These are phyloP conservation scores for Amyelois transitella DNA, from an alignment of 1,140 invertebrate species.

Conservation along the genomic window DNA sequence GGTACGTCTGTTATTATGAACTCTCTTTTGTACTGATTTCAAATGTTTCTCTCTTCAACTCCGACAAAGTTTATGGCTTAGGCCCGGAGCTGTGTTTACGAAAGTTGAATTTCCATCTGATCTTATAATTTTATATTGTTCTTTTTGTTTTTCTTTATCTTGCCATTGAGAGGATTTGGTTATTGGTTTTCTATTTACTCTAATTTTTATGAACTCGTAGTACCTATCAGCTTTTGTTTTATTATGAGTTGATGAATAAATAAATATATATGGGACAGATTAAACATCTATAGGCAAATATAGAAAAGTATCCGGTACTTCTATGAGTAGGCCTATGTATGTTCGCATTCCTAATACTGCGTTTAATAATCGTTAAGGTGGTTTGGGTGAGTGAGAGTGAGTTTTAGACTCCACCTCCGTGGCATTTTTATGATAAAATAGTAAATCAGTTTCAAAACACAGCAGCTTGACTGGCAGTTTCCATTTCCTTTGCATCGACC, in stretches of 20 bases:
- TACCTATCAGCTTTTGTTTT: too few relatives aligned
- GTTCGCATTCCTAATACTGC: too few relatives aligned
- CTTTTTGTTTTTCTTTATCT: slow-evolving; percentile 25
- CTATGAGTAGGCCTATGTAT: too few relatives aligned
- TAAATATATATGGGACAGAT: too few relatives aligned
- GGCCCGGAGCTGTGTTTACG: slow-evolving; percentile 30
- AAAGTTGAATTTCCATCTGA: slow-evolving; percentile 57
- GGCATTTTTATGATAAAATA: too few relatives aligned
- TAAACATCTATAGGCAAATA: too few relatives aligned
- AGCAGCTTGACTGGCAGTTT: neutral
- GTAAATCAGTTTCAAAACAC: neutral
- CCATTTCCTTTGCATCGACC: neutral
- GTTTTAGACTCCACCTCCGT: too few relatives aligned
- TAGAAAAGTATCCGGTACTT: too few relatives aligned
- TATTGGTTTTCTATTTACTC: neutral
- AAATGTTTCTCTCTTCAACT: slow-evolving; percentile 53
- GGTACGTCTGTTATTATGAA: slow-evolving; percentile 45
- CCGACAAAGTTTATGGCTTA: slow-evolving; percentile 40
- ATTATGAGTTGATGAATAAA: too few relatives aligned
- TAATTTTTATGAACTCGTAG: neutral
- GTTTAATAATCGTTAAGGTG: too few relatives aligned
- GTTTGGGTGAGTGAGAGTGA: too few relatives aligned
- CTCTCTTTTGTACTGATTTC: slow-evolving; percentile 56
- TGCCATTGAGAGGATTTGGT: neutral
- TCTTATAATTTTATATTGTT: slow-evolving; percentile 50